Evolutionary conservation across 2,888 invertebrate genomes (phyloP), one percentile per base, ranked within the genome.

Genomic region (Nemurella pictetii): DNA sequence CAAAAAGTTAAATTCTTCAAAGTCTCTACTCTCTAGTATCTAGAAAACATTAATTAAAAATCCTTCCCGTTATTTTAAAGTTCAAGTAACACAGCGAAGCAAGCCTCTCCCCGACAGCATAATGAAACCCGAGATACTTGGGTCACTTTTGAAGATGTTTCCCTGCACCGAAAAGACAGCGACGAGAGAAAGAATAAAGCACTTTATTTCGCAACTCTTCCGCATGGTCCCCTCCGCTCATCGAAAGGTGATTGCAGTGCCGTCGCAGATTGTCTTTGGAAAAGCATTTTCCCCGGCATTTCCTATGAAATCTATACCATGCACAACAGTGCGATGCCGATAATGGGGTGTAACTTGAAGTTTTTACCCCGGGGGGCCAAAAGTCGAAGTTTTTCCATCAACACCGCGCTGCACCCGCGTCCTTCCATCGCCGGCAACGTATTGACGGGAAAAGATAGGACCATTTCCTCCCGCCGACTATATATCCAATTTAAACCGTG

Each of bases 401-500:
- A 81, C 80, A 81, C 80, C 80, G 75, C 15, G n/a, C 55, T 55
- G 5, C 55, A 7, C 55, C 1, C 15, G 55, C 55, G 28, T 75
- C 75, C 28, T 27, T 26, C 26, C 25, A 7, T 75, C 75, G 30
- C 80, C 80, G 35, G n/a, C 32, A 81, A 78, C 78, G 80, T 81
- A 81, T 81, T 81, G 80, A 81, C 80, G 80, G 29, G 80, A 35
- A 81, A 81, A 81, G 35, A 81, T 81, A 81, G 80, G 35, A 81
- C 32, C 80, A 32, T 36, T 81, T 81, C 35, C 28, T 35, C 26
- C 80, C 5, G 35, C 80, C 26, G 80, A 81, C 80, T 81, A 81
- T 81, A 81, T 81, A 81, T 81, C 80, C 80, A 81, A 81, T 81
- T 81, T 81, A 81, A 81, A 81, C 80, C 35, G 80, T 81, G 80